phyloP scores from a whole-genome alignment of 2,113 vertebrate genomes.

The Rhinolophus sinicus region DNA sequence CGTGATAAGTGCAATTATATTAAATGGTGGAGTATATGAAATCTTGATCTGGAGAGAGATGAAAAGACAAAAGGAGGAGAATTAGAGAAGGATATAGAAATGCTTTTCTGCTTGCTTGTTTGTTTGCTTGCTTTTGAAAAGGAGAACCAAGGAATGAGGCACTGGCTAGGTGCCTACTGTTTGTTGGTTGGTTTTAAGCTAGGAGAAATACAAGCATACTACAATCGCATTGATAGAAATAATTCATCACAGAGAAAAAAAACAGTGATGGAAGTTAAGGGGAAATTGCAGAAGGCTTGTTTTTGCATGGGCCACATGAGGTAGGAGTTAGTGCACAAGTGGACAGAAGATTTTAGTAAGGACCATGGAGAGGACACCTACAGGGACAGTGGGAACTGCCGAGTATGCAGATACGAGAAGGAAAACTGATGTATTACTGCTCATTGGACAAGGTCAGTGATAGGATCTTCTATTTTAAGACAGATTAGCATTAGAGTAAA shows the following conservation, averaged over 20 bases:
- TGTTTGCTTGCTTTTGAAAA: neutral
- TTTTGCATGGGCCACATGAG: neutral
- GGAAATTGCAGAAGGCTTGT: neutral
- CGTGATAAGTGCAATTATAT: neutral
- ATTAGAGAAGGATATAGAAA: neutral
- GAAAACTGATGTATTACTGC: neutral
- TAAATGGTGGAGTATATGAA: neutral
- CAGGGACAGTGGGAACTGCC: neutral
- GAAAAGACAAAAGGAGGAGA: neutral
- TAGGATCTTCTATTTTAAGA: neutral
- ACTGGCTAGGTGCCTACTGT: neutral
- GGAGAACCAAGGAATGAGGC: neutral
- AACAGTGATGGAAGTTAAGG: fast-evolving
- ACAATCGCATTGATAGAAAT: neutral
- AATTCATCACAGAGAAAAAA: neutral
- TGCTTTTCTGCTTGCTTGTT: neutral
- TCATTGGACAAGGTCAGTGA: neutral
- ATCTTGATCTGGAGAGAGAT: neutral
- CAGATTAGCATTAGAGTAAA: neutral
- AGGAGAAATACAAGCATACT: neutral
- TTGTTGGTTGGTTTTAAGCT: neutral
- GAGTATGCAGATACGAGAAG: neutral
- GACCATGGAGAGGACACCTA: neutral
- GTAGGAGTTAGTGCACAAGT: neutral
- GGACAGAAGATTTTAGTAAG: neutral